A percentile compares a stretch with the other conserved stretches of the same genome.
Evolutionary conservation across 2,797 vertebrate species (phyloP).

Genomic region (Sebastes jordani): DNA sequence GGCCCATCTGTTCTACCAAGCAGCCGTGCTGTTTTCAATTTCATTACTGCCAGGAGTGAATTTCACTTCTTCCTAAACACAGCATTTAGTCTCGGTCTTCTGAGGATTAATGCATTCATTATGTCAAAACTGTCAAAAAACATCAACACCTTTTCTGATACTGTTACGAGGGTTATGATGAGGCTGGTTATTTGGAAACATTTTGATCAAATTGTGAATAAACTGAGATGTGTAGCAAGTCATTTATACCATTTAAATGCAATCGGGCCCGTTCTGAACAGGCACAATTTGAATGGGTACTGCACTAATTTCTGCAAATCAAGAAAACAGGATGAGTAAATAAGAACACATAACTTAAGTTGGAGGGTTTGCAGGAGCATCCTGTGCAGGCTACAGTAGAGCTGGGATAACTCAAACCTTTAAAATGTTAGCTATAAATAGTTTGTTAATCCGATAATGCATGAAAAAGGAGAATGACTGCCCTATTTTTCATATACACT

Average conservation of each 20-base stretch:
- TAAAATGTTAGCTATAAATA: background rate
- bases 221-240: background rate
- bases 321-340: background rate
- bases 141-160: background rate
- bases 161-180: background rate
- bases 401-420: background rate
- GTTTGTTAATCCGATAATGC: background rate
- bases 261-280: background rate
- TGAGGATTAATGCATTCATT: background rate
- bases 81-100: background rate
- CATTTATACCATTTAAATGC: background rate
- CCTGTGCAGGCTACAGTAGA: background rate
- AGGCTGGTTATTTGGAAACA: background rate
- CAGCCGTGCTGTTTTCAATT: constrained; percentile 39
- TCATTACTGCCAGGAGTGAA: constrained; percentile 36
- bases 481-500: background rate
- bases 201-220: background rate
- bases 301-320: background rate
- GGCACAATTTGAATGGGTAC: background rate
- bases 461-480: background rate
- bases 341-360: background rate
- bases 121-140: background rate
- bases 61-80: constrained; percentile 2
- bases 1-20: constrained; percentile 47
- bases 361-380: background rate